Conservation (phyloP, 2,888 invertebrate species). For the Cinara cedri region DNA sequence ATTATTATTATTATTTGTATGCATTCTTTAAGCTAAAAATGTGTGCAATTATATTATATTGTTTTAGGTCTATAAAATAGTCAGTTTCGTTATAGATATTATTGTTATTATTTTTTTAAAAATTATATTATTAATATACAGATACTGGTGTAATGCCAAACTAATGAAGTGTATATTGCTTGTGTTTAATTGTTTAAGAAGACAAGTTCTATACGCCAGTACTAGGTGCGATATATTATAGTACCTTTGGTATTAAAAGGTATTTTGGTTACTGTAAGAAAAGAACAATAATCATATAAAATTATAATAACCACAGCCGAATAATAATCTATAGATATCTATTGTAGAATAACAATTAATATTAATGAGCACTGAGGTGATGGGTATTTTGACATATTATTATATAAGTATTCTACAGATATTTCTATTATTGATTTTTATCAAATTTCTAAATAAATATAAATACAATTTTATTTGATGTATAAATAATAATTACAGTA, state of each 20-base stretch:
- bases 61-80: neutral
- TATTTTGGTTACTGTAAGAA: conserved; percentile 12
- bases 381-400: no score
- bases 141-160: conserved; percentile 41
- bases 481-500: neutral
- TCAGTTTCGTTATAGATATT: neutral
- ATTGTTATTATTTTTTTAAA: neutral
- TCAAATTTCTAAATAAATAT: conserved; percentile 25
- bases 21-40: conserved; percentile 24
- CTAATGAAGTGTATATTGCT: conserved; percentile 24
- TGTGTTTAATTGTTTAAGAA: conserved; percentile 1
- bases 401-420: neutral
- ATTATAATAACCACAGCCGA: neutral
- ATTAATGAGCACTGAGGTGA: no score
- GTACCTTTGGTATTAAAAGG: conserved; percentile 39
- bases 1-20: conserved; percentile 10
- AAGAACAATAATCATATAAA: neutral
- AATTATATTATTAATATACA: neutral
- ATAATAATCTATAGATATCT: neutral
- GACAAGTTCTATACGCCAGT: neutral
- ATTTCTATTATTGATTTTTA: conserved; percentile 9
- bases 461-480: conserved; percentile 10
- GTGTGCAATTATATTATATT: conserved; percentile 6
- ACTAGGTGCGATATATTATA: neutral
- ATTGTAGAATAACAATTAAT: neutral